Conservation (phyloP, 2,113 vertebrate species). For the Buteo buteo region DNA sequence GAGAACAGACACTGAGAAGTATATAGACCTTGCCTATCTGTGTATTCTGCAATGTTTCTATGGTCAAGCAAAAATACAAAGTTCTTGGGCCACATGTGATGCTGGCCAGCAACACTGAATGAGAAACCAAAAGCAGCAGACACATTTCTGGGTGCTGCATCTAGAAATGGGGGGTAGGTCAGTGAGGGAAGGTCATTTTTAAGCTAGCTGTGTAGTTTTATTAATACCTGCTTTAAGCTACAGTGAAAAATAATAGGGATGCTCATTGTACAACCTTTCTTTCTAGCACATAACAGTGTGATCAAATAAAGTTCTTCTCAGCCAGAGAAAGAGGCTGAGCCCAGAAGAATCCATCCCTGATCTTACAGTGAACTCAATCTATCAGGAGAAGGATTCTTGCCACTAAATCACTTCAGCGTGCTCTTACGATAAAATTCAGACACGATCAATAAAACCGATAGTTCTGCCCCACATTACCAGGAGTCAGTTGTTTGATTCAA, state of each 20-base stretch:
- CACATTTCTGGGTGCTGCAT: background rate
- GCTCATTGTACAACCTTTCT: background rate
- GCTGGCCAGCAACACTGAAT: background rate
- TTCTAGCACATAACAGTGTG: background rate
- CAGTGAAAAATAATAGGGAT: background rate
- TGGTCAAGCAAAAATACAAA: background rate
- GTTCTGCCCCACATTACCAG: background rate
- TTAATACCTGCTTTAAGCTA: background rate
- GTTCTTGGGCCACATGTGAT: background rate
- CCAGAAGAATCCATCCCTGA: background rate
- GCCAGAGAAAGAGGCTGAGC: background rate
- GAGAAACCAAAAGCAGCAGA: background rate
- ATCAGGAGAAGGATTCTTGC: background rate
- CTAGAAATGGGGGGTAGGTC: background rate
- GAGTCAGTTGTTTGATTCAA: background rate
- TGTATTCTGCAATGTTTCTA: background rate
- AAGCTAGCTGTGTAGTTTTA: background rate
- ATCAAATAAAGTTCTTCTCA: background rate
- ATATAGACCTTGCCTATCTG: background rate
- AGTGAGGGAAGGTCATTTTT: background rate
- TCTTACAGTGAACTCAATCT: background rate
- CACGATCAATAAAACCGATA: background rate
- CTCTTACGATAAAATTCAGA: background rate
- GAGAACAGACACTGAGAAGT: background rate
- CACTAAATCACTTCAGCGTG: background rate